Percentiles rank a stretch among this genome's conserved stretches.
These are phyloP conservation scores for Cheilosia scutellata DNA, from an alignment of 2,888 invertebrate genomes.

Conservation along the genomic window DNA sequence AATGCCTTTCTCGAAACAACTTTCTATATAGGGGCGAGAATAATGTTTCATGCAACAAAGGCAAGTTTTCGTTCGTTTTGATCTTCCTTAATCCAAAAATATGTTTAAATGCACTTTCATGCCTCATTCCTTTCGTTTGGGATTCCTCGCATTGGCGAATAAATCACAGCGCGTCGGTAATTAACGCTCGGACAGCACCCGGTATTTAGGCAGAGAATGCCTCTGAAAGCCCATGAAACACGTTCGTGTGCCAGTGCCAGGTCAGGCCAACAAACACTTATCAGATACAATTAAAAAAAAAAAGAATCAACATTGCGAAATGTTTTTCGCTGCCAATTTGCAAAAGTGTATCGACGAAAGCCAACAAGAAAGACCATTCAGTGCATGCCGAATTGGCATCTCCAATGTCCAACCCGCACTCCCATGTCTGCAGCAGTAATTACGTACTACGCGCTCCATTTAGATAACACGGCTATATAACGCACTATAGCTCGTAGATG, in stretches of 20 bases:
- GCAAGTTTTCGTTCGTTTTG: constrained; percentile 8
- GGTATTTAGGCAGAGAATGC: constrained; percentile 48
- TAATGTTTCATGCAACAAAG: constrained; percentile 15
- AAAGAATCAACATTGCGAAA: constrained; percentile 32
- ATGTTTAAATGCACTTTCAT: constrained; percentile 47
- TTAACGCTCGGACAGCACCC: constrained; percentile 59
- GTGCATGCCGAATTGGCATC: constrained; percentile 45
- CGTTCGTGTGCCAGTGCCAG: constrained; percentile 13
- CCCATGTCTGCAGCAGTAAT: constrained; percentile 23
- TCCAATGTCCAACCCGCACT: constrained; percentile 29
- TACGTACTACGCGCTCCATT: constrained; percentile 64
- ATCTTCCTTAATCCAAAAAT: constrained; percentile 18
- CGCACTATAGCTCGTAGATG: constrained; percentile 43
- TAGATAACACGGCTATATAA: constrained; percentile 67
- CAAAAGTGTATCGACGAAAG: constrained; percentile 8
- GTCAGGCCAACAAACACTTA: constrained; percentile 21
- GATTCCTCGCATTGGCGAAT: constrained; percentile 51
- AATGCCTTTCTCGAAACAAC: constrained; percentile 39
- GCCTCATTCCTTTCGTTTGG: constrained; percentile 39
- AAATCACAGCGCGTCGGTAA: constrained; percentile 57
- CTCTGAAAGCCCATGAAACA: constrained; percentile 25
- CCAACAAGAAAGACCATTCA: constrained; percentile 27
- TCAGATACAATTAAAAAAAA: constrained; percentile 24
- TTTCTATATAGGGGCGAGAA: constrained; percentile 15
- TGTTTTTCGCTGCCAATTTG: constrained; percentile 40